Conservation (phyloP, 2,797 vertebrate genomes). For the Galagoides demidoff region DNA sequence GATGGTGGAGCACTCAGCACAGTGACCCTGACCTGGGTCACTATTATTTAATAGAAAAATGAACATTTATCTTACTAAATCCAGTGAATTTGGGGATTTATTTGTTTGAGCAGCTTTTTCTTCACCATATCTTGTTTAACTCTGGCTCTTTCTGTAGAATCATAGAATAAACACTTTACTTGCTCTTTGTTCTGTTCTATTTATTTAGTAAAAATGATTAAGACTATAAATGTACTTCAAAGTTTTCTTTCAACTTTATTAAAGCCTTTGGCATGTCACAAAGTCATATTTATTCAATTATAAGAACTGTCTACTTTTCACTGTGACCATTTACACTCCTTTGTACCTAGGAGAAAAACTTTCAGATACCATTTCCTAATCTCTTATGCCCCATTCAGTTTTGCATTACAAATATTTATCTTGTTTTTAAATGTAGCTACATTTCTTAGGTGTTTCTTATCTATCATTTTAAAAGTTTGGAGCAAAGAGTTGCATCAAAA, state of each 20-base stretch:
- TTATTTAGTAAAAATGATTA: neutral
- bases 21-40: neutral
- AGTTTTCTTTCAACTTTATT: neutral
- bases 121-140: neutral
- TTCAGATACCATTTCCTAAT: neutral
- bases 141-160: neutral
- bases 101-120: neutral
- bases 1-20: neutral
- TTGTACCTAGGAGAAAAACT: neutral
- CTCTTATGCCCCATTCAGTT: neutral
- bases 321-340: neutral
- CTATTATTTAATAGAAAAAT: neutral
- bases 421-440: neutral
- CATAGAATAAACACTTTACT: neutral
- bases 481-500: neutral
- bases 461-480: neutral
- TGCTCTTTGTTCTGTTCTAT: neutral
- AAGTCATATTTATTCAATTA: neutral
- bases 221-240: neutral
- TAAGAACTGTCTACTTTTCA: neutral
- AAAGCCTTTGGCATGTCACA: neutral
- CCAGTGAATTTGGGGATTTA: neutral
- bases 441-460: neutral
- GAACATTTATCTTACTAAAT: neutral
- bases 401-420: neutral